Percentiles rank a stretch among this genome's conserved stretches.
These are phyloP conservation scores for Creontiades dilutus DNA, from an alignment of 2,888 invertebrate species.

Conservation along the genomic window DNA sequence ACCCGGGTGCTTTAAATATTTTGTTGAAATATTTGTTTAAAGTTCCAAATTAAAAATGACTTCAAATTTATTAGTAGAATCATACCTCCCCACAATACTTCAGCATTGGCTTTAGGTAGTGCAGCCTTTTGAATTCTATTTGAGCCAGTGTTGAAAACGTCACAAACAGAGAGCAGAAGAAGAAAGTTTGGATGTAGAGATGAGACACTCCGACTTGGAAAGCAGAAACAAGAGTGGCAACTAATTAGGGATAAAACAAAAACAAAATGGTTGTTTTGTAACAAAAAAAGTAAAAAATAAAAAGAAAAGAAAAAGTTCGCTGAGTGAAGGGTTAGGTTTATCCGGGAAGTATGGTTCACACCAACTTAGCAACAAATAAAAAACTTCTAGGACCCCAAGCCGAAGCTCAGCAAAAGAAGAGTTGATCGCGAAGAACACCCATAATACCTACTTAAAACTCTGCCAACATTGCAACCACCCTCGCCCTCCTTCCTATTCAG, in stretches of 20 bases:
- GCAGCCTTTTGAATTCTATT: neutral
- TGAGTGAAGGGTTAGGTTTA: conserved; percentile 47
- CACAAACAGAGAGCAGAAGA: neutral
- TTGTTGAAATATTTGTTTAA: too few species aligned
- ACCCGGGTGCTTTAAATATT: too few species aligned
- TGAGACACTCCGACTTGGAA: neutral
- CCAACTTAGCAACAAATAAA: conserved; percentile 71
- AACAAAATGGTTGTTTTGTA: conserved; percentile 42
- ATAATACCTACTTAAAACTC: conserved; percentile 71
- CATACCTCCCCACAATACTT: too few species aligned
- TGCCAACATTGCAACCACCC: conserved; percentile 61
- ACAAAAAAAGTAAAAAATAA: conserved; percentile 24
- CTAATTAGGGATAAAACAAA: conserved; percentile 64
- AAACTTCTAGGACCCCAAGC: conserved; percentile 41
- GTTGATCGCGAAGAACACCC: conserved; percentile 67
- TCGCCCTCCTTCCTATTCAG: conserved; percentile 14
- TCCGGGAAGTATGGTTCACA: conserved; percentile 62
- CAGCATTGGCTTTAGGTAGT: too few species aligned
- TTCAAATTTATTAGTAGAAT: too few species aligned
- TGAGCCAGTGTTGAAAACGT: neutral
- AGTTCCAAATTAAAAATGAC: too few species aligned
- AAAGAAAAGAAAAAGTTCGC: conserved; percentile 31
- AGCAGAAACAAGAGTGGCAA: conserved; percentile 50
- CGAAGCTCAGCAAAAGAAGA: conserved; percentile 47
- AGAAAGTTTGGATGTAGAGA: neutral